phyloP scores from a whole-genome alignment of 2,888 invertebrate species.

The Orchesella flavescens region DNA sequence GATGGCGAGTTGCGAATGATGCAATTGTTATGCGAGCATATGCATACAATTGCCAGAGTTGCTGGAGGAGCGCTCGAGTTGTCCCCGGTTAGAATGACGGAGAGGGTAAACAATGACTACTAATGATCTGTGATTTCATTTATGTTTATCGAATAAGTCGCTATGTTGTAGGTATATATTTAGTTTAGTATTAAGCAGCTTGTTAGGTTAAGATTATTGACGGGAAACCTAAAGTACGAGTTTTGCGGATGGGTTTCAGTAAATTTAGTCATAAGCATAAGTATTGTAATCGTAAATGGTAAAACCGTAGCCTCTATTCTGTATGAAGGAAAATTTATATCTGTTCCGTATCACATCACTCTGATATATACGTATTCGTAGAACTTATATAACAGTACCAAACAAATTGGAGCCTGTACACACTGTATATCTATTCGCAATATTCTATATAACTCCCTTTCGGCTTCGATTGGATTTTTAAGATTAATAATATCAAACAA shows the following conservation, averaged over 20 bases:
- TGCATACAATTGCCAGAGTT: constrained; percentile 33
- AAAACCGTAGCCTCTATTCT: not conserved
- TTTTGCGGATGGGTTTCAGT: constrained; percentile 44
- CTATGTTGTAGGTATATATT: constrained; percentile 48
- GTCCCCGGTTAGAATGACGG: constrained; percentile 43
- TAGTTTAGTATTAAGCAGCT: constrained; percentile 56
- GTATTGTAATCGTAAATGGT: not conserved
- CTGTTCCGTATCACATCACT: too few species aligned
- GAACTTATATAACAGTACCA: too few species aligned
- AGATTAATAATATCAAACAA: not conserved
- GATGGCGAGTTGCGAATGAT: not conserved
- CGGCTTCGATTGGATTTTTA: too few species aligned
- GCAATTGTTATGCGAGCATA: not conserved
- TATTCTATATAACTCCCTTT: too few species aligned
- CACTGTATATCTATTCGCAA: constrained; percentile 1
- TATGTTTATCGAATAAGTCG: constrained; percentile 57
- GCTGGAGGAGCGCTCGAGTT: constrained; percentile 12
- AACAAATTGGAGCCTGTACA: not conserved
- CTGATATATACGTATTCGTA: too few species aligned
- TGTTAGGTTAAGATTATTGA: constrained; percentile 42
- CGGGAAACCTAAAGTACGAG: constrained; percentile 51
- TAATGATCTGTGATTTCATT: constrained; percentile 71
- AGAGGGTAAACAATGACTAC: constrained; percentile 60
- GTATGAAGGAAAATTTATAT: not conserved
- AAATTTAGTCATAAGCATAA: constrained; percentile 28